These are phyloP conservation scores for Tortrix viridana DNA, from an alignment of 2,888 invertebrate species.

Conservation along the genomic window DNA sequence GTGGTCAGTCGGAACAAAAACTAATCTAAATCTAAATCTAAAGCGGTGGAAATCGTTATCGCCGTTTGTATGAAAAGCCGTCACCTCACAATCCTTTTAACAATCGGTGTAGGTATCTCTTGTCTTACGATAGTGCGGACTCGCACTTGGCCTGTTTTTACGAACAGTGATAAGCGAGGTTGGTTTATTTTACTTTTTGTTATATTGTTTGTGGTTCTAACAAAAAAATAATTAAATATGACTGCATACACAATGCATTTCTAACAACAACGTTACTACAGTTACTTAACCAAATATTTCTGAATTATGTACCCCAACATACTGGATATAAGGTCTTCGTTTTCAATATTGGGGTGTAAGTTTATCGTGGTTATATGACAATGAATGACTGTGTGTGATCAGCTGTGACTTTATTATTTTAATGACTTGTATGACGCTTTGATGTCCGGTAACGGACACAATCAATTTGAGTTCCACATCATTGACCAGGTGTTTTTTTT, in stretches of 20 bases:
- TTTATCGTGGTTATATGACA: constrained; percentile 7
- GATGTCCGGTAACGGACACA: constrained; percentile 44
- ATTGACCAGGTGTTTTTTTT: constrained; percentile 25
- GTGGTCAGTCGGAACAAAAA: too few species aligned
- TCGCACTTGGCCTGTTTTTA: too few species aligned
- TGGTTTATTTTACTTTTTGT: too few species aligned
- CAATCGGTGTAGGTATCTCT: too few species aligned
- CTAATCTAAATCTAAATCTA: too few species aligned
- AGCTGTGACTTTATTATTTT: constrained; percentile 64
- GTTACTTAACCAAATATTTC: neutral
- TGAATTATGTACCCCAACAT: neutral
- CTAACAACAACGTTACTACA: neutral
- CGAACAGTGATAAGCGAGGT: too few species aligned
- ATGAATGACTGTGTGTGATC: constrained; percentile 60
- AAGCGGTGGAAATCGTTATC: too few species aligned
- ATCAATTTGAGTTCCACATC: constrained; percentile 43
- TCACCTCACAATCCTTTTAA: too few species aligned
- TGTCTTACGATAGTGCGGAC: too few species aligned
- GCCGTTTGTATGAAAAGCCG: too few species aligned
- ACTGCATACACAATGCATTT: constrained; percentile 11
- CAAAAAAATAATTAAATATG: neutral
- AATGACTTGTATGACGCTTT: constrained; percentile 49
- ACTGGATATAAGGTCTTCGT: neutral
- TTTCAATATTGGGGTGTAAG: neutral
- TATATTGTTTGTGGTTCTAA: too few species aligned